Conservation (phyloP, 2,797 vertebrate genomes). For the Hemibagrus guttatus region DNA sequence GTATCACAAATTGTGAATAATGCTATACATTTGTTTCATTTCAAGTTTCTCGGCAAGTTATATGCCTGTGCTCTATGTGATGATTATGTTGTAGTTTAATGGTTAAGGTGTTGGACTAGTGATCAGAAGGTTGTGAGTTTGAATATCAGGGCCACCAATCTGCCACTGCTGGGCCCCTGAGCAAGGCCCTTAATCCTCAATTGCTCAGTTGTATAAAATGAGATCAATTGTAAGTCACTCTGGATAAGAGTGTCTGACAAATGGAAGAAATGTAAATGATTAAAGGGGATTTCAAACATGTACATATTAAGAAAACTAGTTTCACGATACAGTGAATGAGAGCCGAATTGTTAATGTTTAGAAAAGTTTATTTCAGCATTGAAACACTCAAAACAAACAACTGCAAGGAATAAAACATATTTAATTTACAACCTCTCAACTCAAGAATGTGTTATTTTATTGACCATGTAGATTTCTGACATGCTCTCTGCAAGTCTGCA, state of each 20-base stretch:
- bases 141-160: too few relatives aligned
- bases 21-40: neutral
- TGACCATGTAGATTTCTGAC: neutral
- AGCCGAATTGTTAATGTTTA: neutral
- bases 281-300: neutral
- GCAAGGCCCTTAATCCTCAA: too few relatives aligned
- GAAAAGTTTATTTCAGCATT: neutral
- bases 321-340: neutral
- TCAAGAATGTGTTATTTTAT: neutral
- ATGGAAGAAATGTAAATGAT: too few relatives aligned
- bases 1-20: neutral
- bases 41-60: neutral
- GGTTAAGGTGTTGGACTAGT: too few relatives aligned
- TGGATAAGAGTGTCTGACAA: too few relatives aligned
- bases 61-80: neutral
- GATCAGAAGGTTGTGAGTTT: too few relatives aligned
- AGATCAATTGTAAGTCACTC: too few relatives aligned
- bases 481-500: neutral
- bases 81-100: neutral
- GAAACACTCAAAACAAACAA: neutral
- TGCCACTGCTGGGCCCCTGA: too few relatives aligned
- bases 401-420: neutral
- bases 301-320: neutral
- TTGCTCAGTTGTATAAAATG: too few relatives aligned
- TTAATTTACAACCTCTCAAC: neutral